Base-by-base conservation (phyloP, 2,888 invertebrate genomes). In the Cephalotes varians region DNA sequence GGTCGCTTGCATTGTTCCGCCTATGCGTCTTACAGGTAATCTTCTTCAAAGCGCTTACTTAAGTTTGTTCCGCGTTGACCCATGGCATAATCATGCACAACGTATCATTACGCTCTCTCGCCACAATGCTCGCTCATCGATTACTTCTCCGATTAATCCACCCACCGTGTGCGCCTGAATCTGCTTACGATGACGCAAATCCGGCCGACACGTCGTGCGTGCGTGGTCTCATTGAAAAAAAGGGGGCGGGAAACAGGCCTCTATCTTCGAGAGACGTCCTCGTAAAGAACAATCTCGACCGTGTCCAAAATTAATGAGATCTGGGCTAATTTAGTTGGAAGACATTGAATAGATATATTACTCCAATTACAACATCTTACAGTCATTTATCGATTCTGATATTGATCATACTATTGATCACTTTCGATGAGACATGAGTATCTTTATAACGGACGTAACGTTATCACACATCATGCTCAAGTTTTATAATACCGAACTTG, bases 181-280 rank as follows among this genome's bases (percentile, higher is more conserved):
- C 71, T 47, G 56, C 56, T 69, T 62, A 34, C 69, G 56, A 69
- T 77, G 77, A 77, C 77, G 77, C 77, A 77, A 77, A 77, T 77
- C 56, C 71, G 77, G 69, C 44, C 56, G 44, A 12, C 58, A 34
- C 5, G n/a, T 44, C 40, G 44, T 0, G 2, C 56, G 44, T 67
- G 31, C 69, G 51, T 76, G 56, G 18, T 69, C 21, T 58, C 56
- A 34, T 34, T 54, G 44, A 25, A 56, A 56, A 40, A 54, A 65
- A 28, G 34, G 25, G 28, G 37, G 18, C 49, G 21, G 6, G 5
- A 21, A 40, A 64, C 28, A n/a, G 51, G n/a, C 51, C n/a, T 47
- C 10, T 9, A 25, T 51, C 25, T 51, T 65, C 37, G 1, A 65
- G 18, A 64, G 31, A 7, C 15, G 9, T 54, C 3, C 15, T 25